Evolutionary conservation across 2,113 vertebrate genomes (phyloP).

Genomic region (Paraplagusia blochii): DNA sequence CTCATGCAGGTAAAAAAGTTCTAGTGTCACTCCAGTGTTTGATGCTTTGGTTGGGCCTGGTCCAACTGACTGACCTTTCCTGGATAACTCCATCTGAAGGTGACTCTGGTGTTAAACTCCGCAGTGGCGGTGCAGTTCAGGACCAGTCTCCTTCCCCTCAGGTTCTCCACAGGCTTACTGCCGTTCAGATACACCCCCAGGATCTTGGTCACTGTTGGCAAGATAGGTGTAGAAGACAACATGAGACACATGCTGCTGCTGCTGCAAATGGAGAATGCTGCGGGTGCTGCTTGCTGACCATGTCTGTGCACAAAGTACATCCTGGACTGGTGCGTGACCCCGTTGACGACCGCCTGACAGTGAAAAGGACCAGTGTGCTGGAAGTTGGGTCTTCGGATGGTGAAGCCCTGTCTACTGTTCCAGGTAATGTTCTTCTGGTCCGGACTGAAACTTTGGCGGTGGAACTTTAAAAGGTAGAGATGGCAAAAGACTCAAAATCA

Average conservation of each 20-base stretch:
- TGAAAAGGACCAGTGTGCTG: slow-evolving; percentile 83
- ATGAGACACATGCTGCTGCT: neutral
- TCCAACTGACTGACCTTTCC: slow-evolving; percentile 78
- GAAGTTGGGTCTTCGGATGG: slow-evolving; percentile 81
- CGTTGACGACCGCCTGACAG: slow-evolving; percentile 77
- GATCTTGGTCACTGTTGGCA: slow-evolving; percentile 83
- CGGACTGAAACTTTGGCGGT: slow-evolving; percentile 63
- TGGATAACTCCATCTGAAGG: slow-evolving; percentile 89
- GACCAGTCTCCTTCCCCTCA: slow-evolving; percentile 78
- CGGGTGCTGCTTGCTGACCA: slow-evolving; percentile 67
- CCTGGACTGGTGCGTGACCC: slow-evolving; percentile 67
- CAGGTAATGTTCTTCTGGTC: slow-evolving; percentile 86
- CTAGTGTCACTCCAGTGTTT: too few relatives aligned
- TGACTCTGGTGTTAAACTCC: slow-evolving; percentile 87
- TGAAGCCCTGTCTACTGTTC: slow-evolving; percentile 88
- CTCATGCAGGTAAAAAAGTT: too few relatives aligned
- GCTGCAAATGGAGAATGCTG: neutral
- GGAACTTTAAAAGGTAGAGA: slow-evolving; percentile 44
- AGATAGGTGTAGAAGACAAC: slow-evolving; percentile 1
- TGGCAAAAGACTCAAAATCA: neutral
- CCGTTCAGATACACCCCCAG: slow-evolving; percentile 80
- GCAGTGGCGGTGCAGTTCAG: slow-evolving; percentile 88
- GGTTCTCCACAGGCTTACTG: slow-evolving; percentile 73
- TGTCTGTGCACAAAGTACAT: slow-evolving; percentile 81
- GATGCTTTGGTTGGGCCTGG: too few relatives aligned